Base-by-base conservation (phyloP, 2,113 vertebrate genomes). In the Cyprinodon variegatus region DNA sequence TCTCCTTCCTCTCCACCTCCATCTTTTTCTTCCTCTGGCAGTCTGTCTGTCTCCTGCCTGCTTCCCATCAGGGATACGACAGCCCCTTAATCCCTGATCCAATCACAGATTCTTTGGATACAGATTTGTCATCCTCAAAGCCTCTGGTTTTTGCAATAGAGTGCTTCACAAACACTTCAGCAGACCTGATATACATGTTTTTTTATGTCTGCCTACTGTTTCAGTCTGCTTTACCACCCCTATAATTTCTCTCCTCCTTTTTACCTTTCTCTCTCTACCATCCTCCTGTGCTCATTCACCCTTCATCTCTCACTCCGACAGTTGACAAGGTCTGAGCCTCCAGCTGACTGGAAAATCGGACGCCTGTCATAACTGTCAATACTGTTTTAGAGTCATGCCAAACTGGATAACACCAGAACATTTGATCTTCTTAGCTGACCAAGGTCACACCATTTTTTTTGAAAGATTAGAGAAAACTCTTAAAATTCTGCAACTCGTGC, bases 291-390 rank as follows among this genome's bases (percentile, higher is more conserved):
- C 61, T 89, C 87, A 94, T 93, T 96, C 95, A 94, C 92, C 94
- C 94, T 95, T 94, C 96, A 96, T 96, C 95, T 96, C 95, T 94
- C 93, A 92, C 95, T 94, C 95, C 96, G 96, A 96, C 97, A 97
- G 95, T 95, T 97, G 97, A 97, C 96, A 96, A 94, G 94, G 93
- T 94, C 93, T 94, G 90, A 94, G 94, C 96, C 95, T 95, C 94
- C 93, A 95, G 96, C 96, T 96, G 96, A 97, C 97, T 96, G 95
- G 95, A 95, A 96, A 97, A 98, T 99, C 97, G 96, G 96, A 97
- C 94, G 94, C 93, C 96, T 96, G 96, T 97, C 97, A 98, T 95
- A 95, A 93, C 95, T 98, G 97, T 96, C 97, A 96, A 98, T 99
- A 97, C 91, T 94, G 95, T 94, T 94, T 93, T 95, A 73, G 22